Evolutionary conservation across 2,888 invertebrate genomes (phyloP).

Genomic region (Anthrax anthrax): DNA sequence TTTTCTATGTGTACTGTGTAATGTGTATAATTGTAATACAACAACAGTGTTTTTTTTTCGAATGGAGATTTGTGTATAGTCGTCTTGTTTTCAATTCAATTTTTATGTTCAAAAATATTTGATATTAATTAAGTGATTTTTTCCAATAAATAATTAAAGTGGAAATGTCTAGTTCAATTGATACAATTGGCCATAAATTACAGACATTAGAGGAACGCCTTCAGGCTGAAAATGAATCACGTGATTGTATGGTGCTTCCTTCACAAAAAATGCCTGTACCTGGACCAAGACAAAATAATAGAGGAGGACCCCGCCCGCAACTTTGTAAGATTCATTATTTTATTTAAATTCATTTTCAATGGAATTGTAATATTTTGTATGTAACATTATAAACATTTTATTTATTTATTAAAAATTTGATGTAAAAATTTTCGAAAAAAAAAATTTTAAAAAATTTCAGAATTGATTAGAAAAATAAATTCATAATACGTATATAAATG

Average conservation of each 20-base stretch:
- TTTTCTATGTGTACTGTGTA: background rate
- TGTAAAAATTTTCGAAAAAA: no score
- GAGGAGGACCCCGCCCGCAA: conserved; percentile 44
- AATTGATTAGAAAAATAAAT: no score
- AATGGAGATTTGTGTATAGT: conserved; percentile 5
- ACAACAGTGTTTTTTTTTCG: conserved; percentile 3
- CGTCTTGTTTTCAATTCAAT: conserved; percentile 1
- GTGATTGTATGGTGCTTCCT: conserved; percentile 37
- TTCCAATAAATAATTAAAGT: background rate
- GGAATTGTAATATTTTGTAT: no score
- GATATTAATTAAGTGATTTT: background rate
- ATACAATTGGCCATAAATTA: conserved; percentile 51
- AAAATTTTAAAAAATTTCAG: no score
- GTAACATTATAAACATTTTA: no score
- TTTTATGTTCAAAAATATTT: background rate
- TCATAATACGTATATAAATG: no score
- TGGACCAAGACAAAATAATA: conserved; percentile 30
- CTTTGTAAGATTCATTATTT: conserved; percentile 16
- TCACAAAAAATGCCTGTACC: conserved; percentile 17
- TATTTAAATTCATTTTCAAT: no score
- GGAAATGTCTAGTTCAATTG: conserved; percentile 55
- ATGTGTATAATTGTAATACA: no score
- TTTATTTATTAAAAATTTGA: no score
- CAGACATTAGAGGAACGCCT: conserved; percentile 69
- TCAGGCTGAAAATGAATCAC: conserved; percentile 37